Percentiles rank a stretch among this genome's conserved stretches.
Evolutionary conservation across 2,888 invertebrate species (phyloP).

Genomic region (Hyles lineata): DNA sequence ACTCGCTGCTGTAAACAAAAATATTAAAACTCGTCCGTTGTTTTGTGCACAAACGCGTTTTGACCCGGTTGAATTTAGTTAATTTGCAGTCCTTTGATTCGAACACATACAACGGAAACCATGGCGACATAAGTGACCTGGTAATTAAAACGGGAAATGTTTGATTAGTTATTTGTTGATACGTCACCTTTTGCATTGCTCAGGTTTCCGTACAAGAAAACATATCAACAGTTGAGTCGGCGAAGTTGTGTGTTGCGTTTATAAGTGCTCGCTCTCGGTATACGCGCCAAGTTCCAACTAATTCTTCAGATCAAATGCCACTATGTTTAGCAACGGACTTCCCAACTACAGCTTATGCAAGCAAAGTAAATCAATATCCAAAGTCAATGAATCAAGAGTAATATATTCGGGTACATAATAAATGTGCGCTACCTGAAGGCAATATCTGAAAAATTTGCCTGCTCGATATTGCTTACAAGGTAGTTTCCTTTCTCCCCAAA

Average conservation of each 20-base stretch:
- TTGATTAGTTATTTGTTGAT: slow-evolving; percentile 27
- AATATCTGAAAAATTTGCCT: slow-evolving; percentile 86
- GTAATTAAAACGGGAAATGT: slow-evolving; percentile 1
- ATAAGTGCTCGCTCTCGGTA: slow-evolving; percentile 43
- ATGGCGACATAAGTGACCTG: background rate
- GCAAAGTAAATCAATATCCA: slow-evolving; percentile 85
- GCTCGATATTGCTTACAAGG: slow-evolving; percentile 85
- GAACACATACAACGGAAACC: background rate
- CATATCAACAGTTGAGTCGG: slow-evolving; percentile 28
- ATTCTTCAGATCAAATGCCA: slow-evolving; percentile 68
- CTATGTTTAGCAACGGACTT: slow-evolving; percentile 63
- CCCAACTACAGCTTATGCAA: slow-evolving; percentile 81
- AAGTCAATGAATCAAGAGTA: slow-evolving; percentile 86
- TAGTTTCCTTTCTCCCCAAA: slow-evolving; percentile 85
- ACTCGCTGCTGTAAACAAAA: slow-evolving; percentile 68
- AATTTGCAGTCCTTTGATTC: background rate
- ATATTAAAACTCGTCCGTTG: slow-evolving; percentile 52
- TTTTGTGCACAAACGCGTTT: slow-evolving; percentile 1
- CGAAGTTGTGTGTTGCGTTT: slow-evolving; percentile 44
- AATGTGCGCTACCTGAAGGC: slow-evolving; percentile 85
- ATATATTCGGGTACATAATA: slow-evolving; percentile 86
- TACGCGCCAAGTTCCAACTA: slow-evolving; percentile 57
- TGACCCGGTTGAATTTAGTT: background rate
- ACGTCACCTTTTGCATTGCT: slow-evolving; percentile 36
- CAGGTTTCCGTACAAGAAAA: slow-evolving; percentile 45